Evolutionary conservation across 2,113 vertebrate species (phyloP).

Genomic region (Potamarius usumacintae): DNA sequence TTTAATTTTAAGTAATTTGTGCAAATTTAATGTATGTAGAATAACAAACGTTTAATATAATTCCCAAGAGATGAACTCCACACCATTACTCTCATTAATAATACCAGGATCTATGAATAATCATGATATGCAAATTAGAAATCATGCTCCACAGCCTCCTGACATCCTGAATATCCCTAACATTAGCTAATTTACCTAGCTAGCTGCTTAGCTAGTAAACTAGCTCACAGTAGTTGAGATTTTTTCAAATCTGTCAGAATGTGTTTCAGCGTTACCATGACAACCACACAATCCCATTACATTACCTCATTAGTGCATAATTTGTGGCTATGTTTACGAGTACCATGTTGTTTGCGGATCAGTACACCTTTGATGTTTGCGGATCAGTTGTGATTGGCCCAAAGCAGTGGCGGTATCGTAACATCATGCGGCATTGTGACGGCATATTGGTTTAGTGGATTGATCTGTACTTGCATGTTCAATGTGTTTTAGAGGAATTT

Average conservation of each 20-base stretch:
- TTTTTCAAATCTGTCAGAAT: neutral
- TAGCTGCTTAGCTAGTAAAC: neutral
- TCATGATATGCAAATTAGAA: constrained; percentile 1
- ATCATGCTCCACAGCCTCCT: neutral
- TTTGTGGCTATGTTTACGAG: neutral
- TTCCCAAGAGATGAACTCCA: neutral
- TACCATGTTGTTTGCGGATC: neutral
- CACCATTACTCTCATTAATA: neutral
- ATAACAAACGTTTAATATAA: neutral
- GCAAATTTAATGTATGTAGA: neutral
- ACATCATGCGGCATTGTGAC: neutral
- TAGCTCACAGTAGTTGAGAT: neutral
- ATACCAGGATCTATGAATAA: neutral
- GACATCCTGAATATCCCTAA: neutral
- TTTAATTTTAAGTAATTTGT: neutral
- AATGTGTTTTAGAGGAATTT: neutral
- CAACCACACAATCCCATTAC: neutral
- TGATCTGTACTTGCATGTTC: neutral
- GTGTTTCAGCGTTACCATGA: neutral
- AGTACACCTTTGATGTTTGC: neutral
- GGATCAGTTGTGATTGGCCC: neutral
- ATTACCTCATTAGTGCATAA: neutral
- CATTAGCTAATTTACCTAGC: neutral
- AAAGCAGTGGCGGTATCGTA: neutral
- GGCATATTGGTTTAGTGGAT: too few relatives aligned